Conservation (phyloP, 2,888 invertebrate genomes). For the Bombyx huttoni region DNA sequence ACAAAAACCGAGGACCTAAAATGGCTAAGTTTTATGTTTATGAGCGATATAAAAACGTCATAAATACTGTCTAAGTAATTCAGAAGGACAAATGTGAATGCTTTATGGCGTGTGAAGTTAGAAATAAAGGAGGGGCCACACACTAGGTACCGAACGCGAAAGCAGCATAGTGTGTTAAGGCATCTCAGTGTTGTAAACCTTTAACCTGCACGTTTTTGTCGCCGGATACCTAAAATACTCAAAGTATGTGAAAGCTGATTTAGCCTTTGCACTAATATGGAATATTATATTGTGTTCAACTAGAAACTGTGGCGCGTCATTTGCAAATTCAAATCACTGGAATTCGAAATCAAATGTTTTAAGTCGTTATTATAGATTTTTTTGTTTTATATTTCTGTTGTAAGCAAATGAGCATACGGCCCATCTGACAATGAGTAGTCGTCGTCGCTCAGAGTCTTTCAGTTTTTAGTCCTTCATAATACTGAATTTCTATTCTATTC, state of each 20-base stretch:
- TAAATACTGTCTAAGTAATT: slow-evolving; percentile 13
- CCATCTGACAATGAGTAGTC: too few relatives aligned
- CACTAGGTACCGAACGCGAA: slow-evolving; percentile 2
- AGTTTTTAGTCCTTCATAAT: too few relatives aligned
- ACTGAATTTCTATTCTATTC: too few relatives aligned
- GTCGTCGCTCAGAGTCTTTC: too few relatives aligned
- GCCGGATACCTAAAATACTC: slow-evolving; percentile 7
- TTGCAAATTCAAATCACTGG: neutral
- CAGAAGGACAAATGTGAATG: slow-evolving; percentile 18
- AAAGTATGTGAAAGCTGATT: slow-evolving; percentile 2
- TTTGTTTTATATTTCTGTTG: too few relatives aligned
- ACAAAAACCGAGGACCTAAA: neutral
- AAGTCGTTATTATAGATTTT: neutral
- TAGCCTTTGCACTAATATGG: neutral
- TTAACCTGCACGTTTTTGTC: slow-evolving; percentile 17
- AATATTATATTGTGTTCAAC: neutral
- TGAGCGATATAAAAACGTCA: slow-evolving; percentile 16
- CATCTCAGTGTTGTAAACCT: slow-evolving; percentile 17
- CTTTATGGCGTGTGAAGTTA: slow-evolving; percentile 14
- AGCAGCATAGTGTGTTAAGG: slow-evolving; percentile 12
- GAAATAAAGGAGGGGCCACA: slow-evolving; percentile 7
- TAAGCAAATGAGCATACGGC: too few relatives aligned
- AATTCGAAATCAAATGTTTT: neutral
- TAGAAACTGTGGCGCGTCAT: neutral
- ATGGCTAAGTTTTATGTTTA: slow-evolving; percentile 11